Base-by-base conservation (phyloP, 2,113 vertebrate genomes). In the Psettodes erumei region DNA sequence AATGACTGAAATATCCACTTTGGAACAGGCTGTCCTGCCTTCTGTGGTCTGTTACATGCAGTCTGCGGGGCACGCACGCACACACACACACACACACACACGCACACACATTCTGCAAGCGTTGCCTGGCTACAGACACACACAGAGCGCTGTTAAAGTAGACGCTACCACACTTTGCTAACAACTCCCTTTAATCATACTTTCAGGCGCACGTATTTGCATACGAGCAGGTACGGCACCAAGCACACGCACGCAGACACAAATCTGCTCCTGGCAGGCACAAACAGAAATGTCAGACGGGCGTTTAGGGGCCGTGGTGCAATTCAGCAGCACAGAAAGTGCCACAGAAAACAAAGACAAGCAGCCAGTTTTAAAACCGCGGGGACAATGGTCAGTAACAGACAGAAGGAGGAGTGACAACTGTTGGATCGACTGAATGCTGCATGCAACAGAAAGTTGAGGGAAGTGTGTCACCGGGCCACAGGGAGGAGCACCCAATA, bases 21-120 rank as follows among this genome's bases (percentile, higher is more conserved):
- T 79, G 87, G 89, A 89, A 85, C 77, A 86, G 77, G 70, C 64
- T 86, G 84, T 90, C 84, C 86, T 77, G 85, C 83, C 82, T 88
- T 87, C 86, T 85, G 82, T 80, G 76, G 85, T 80, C 85, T 86
- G 82, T 72, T 83, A 87, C 71, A 81, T 58, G 55, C 87, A 86
- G 82, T 80, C 84, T 77, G 83, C 37, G 9, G 56, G 64, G 60
- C 84, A 80, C 65, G 75, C 11, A 79, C 66, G 68, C 54, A 38
- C 47, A 54, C 63, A 45, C 37, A 42, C 42, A 62, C 45, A 74
- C 69, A 73, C 43, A 45, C 19, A 32, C 68, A 33, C 63, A 58
- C 32, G 78, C 45, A 79, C 56, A 69, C 60, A 73, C 69, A 84
- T 76, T 77, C 64, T 70, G 58, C 68, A 70, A 76, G 70, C 53